Evolutionary conservation across 2,113 vertebrate species (phyloP).

Genomic region (Herpailurus yagouaroundi): DNA sequence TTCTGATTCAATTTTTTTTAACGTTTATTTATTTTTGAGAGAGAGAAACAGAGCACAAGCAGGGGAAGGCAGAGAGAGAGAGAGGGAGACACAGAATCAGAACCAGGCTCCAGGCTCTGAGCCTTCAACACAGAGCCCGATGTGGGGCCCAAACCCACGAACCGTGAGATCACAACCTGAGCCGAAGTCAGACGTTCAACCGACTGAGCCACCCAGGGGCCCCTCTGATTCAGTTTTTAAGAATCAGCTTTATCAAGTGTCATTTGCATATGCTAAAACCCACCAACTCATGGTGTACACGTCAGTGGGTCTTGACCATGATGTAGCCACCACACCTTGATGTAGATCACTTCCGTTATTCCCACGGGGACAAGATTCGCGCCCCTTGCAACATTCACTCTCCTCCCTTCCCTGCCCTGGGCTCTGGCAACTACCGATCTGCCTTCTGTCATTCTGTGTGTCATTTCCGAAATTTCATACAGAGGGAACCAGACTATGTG

Average conservation of each 20-base stretch:
- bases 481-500: not conserved
- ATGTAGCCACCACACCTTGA: not conserved
- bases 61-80: too few relatives aligned
- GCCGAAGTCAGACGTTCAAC: too few relatives aligned
- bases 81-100: too few relatives aligned
- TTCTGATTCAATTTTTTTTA: not conserved
- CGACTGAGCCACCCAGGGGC: too few relatives aligned
- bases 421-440: not conserved
- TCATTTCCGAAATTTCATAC: not conserved
- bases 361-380: accelerated
- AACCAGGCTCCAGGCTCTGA: too few relatives aligned
- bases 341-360: not conserved
- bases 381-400: too few relatives aligned
- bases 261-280: not conserved
- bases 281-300: not conserved
- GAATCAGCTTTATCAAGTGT: not conserved
- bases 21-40: too few relatives aligned
- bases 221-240: not conserved
- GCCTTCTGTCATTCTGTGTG: not conserved
- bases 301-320: not conserved
- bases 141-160: too few relatives aligned
- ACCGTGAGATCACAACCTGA: too few relatives aligned
- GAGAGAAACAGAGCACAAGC: too few relatives aligned
- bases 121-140: too few relatives aligned
- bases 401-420: not conserved